Evolutionary conservation across 2,888 invertebrate genomes (phyloP).

Genomic region (Ischnus inquisitorius): DNA sequence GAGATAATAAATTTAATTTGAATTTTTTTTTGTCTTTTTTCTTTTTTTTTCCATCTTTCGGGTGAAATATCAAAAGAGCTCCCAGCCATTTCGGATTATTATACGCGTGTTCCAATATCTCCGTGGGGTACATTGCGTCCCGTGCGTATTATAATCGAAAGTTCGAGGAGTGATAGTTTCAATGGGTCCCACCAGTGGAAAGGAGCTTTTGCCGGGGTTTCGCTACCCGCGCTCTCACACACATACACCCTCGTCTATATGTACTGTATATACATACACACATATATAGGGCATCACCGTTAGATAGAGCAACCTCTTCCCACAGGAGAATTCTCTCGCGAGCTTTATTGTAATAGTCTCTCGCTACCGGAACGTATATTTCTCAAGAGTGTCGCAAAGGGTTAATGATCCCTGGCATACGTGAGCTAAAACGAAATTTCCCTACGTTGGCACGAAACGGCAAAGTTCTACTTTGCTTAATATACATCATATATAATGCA

Average conservation of each 20-base stretch:
- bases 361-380: constrained; percentile 32
- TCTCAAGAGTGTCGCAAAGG: constrained; percentile 32
- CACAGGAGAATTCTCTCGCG: not conserved
- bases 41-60: constrained; percentile 10
- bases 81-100: not conserved
- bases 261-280: not conserved
- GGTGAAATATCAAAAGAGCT: constrained; percentile 25
- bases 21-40: constrained; percentile 14
- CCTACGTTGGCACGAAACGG: not conserved
- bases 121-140: not conserved
- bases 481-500: constrained; percentile 7
- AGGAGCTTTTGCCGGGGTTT: constrained; percentile 30
- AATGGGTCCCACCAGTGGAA: constrained; percentile 38
- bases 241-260: no score
- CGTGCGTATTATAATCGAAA: constrained; percentile 42
- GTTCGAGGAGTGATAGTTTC: constrained; percentile 37
- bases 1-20: constrained; percentile 26
- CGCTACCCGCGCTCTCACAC: not conserved
- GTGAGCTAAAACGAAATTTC: constrained; percentile 42
- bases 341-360: constrained; percentile 23
- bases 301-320: not conserved
- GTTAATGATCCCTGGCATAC: constrained; percentile 42
- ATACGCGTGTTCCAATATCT: constrained; percentile 31
- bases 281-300: not conserved
- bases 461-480: constrained; percentile 46